Conservation (phyloP, 2,797 vertebrate genomes). For the Cygnus olor region DNA sequence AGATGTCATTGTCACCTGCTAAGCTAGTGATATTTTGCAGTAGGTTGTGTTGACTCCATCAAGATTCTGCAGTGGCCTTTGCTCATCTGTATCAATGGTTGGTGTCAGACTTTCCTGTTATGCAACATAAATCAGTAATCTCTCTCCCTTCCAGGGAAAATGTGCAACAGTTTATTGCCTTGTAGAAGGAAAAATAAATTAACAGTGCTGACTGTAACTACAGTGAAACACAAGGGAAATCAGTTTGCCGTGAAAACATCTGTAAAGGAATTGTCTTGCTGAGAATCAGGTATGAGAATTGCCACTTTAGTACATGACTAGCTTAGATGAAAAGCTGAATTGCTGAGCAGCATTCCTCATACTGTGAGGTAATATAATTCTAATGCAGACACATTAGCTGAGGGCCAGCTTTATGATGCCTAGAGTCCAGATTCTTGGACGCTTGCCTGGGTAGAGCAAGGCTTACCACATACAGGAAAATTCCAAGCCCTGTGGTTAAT, state of each 20-base stretch:
- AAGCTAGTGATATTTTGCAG: neutral
- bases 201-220: conserved; percentile 41
- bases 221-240: conserved; percentile 56
- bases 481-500: neutral
- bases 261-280: conserved; percentile 53
- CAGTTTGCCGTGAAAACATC: conserved; percentile 32
- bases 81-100: neutral
- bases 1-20: neutral
- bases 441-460: neutral
- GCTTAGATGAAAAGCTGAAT: conserved; percentile 33
- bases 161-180: conserved; percentile 42
- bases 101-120: neutral
- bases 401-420: neutral
- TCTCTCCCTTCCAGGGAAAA: conserved; percentile 32
- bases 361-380: neutral
- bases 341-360: conserved; percentile 11
- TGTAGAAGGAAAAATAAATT: conserved; percentile 57
- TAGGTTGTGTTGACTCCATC: neutral
- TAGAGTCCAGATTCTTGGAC: neutral
- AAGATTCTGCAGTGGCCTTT: conserved; percentile 19
- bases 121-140: conserved; percentile 37
- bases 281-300: conserved; percentile 37
- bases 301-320: neutral
- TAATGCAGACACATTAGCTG: conserved; percentile 2
- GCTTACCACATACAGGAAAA: neutral